These are phyloP conservation scores for Propithecus coquereli DNA, from an alignment of 2,113 vertebrate genomes.

Conservation along the genomic window DNA sequence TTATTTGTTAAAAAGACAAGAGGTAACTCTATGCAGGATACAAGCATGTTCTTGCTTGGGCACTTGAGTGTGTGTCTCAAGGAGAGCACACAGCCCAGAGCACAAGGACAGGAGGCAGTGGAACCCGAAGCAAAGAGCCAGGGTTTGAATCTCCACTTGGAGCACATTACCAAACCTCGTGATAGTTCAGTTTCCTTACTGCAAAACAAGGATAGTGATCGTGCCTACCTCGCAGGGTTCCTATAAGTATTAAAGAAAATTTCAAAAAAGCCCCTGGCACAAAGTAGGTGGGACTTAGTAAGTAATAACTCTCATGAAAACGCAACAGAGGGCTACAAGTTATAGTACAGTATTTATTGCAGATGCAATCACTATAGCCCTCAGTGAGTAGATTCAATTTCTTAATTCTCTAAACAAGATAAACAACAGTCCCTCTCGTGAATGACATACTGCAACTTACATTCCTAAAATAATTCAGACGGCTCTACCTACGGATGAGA, in stretches of 20 bases:
- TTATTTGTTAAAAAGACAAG: not conserved
- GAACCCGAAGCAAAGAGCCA: not conserved
- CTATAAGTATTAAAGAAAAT: not conserved
- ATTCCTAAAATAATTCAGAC: not conserved
- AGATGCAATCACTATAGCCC: not conserved
- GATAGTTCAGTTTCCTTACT: not conserved
- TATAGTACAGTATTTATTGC: not conserved
- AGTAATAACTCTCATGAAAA: not conserved
- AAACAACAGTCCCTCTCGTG: not conserved
- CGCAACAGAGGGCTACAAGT: not conserved
- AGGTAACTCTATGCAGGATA: not conserved
- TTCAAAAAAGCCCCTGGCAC: not conserved
- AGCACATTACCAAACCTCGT: not conserved
- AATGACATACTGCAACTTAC: not conserved
- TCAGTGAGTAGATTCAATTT: not conserved
- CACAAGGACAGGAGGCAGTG: not conserved
- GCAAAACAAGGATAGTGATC: not conserved
- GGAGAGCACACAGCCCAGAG: rapidly evolving
- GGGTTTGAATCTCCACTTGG: rapidly evolving
- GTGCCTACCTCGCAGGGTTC: rapidly evolving
- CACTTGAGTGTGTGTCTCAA: not conserved
- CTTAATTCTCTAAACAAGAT: not conserved
- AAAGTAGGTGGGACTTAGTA: not conserved
- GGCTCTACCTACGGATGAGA: not conserved
- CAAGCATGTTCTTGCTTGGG: not conserved